Evolutionary conservation across 2,888 invertebrate species (phyloP), one percentile per base, ranked within the genome.

Genomic region (Gandaritis pyraliata): DNA sequence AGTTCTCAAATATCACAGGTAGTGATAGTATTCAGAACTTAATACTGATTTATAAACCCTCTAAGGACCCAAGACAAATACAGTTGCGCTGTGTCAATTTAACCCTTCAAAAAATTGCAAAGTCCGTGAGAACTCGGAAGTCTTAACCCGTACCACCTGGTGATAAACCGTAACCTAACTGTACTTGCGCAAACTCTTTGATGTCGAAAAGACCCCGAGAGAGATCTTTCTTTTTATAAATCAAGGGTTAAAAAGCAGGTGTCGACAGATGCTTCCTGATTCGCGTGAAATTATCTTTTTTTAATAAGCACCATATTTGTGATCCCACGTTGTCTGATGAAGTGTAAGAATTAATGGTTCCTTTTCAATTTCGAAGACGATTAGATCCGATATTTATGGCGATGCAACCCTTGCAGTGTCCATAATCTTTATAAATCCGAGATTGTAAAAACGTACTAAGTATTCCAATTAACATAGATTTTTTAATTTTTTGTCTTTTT

Each of bases 271-370:
- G 90, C 83, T 80, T 80, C 81, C 80, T 86, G 83, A 90, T 89
- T 78, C 84, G 86, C 92, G 88, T 91, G 88, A 91, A 92, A 92
- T 91, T 86, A 85, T 88, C 77, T 85, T 83, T 85, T 75, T 75
- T 72, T 76, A 70, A 61, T 68, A 69, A 64, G 48, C 65, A 68
- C 72, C 76, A 76, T 74, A 72, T 77, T 78, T 73, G 64, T 79
- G 76, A 82, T 83, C 88, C 77, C 86, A 87, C 86, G 86, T 79
- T 63, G 78, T 60, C 75, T 81, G 85, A 82, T 88, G 86, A 88
- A 77, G 86, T 88, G 90, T 90, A 77, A 87, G 85, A 86, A 88
- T 90, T 91, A 88, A 90, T 90, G 75, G 65, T 68, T 72, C 70
- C 76, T 75, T 77, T 82, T 80, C 75, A 78, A 80, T 80, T 75